These are phyloP conservation scores for Nyctalus aviator DNA, from an alignment of 2,797 vertebrate genomes.

Conservation along the genomic window DNA sequence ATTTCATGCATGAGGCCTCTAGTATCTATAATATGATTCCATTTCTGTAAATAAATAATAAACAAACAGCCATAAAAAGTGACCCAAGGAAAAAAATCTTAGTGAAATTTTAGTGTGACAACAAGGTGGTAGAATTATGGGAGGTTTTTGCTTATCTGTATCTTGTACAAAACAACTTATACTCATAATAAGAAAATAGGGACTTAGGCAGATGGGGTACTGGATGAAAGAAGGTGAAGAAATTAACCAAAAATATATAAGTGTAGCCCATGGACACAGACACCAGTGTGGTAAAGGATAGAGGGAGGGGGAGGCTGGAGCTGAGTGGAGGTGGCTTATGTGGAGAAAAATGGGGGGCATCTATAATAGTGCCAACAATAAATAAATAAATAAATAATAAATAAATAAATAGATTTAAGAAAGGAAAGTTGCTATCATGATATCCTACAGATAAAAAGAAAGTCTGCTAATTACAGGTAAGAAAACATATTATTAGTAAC, in stretches of 20 bases:
- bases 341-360: neutral
- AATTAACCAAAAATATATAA: neutral
- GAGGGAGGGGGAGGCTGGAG: neutral
- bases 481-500: neutral
- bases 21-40: neutral
- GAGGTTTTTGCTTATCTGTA: neutral
- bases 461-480: neutral
- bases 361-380: neutral
- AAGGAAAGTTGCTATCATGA: constrained; percentile 12
- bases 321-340: neutral
- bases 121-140: neutral
- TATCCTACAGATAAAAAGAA: neutral
- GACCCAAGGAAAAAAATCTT: neutral
- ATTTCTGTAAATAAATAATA: neutral
- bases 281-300: neutral
- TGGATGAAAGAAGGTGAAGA: neutral
- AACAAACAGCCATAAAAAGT: neutral
- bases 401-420: neutral
- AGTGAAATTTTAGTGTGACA: neutral
- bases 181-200: neutral
- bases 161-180: neutral
- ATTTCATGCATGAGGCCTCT: no score
- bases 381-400: neutral
- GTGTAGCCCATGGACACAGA: neutral
- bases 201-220: neutral